Evolutionary conservation across 2,888 invertebrate species (phyloP), one percentile per base, ranked within the genome.

Genomic region (Chironomus riparius): DNA sequence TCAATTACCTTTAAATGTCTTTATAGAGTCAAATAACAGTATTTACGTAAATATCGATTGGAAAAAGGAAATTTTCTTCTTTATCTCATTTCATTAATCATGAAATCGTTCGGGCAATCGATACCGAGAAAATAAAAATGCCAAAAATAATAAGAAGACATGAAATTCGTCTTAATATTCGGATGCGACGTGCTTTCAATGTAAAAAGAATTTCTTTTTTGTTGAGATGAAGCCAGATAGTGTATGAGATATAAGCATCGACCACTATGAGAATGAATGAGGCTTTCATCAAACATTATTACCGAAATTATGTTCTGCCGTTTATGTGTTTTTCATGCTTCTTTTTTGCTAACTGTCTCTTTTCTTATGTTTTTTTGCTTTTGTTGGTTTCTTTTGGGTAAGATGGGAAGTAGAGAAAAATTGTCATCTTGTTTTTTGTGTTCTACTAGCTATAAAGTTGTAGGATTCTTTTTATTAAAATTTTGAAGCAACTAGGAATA

Each of bases 231-330:
- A n/a, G n/a, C 38, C 7, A 7, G 10, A 38, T 1, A 10, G 38
- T 10, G 38, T 38, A 38, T 38, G 38, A 12, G 62, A 21, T 13
- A 13, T 10, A 38, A 38, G 22, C 21, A 21, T 24, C 24, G 21
- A 21, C 21, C 65, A 65, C 10, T 65, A 21, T 10, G n/a, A 1
- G 10, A 65, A 65, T 24, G 65, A 56, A 56, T 15, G 56, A 56
- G 15, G 15, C 15, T 21, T 24, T 13, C 65, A 65, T 65, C 72
- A 61, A 72, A 61, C 38, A n/a, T 72, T 72, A 72, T 72, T 47
- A 61, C 72, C 72, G 21, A 62, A 72, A 72, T 72, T 72, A 72
- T 72, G 62, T 61, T 65, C 62, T 15, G 61, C 62, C 72, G 72
- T 72, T 72, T 72, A 72, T 72, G 62, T 50, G 21, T 15, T 62